phyloP scores from a whole-genome alignment of 2,888 invertebrate genomes.

The Drosophila stalkeri region DNA sequence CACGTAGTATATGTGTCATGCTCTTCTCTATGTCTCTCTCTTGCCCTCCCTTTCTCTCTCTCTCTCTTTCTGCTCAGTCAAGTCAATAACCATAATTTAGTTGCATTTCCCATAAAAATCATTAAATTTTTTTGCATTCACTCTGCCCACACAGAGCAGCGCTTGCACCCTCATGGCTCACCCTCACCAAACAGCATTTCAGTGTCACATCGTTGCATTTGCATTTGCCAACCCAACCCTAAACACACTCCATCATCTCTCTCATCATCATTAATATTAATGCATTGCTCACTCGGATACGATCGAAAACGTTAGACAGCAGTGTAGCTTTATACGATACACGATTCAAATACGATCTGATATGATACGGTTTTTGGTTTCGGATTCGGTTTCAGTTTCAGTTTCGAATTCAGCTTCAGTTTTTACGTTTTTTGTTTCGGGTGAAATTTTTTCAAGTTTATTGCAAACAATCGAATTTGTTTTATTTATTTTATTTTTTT shows the following conservation, averaged over 20 bases:
- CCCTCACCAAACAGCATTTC: constrained; percentile 24
- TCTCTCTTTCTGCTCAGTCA: background rate
- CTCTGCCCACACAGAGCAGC: constrained; percentile 38
- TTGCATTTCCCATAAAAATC: constrained; percentile 21
- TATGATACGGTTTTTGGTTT: constrained; percentile 25
- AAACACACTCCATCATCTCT: background rate
- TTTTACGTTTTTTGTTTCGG: constrained; percentile 23
- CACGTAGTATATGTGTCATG: background rate
- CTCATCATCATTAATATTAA: constrained; percentile 18
- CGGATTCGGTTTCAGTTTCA: constrained; percentile 23
- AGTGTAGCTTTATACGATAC: background rate
- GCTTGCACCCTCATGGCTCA: constrained; percentile 20
- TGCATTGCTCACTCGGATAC: constrained; percentile 5
- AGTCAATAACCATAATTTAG: constrained; percentile 21
- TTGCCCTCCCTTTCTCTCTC: background rate
- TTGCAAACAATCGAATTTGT: constrained; percentile 59
- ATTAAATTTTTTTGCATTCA: constrained; percentile 6
- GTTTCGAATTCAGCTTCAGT: constrained; percentile 33
- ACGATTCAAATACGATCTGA: constrained; percentile 3
- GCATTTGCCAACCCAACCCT: background rate
- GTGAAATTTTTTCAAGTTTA: constrained; percentile 57
- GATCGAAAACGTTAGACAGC: background rate
- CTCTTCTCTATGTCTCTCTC: background rate
- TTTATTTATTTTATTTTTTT: constrained; percentile 41
- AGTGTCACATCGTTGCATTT: constrained; percentile 36